These are phyloP conservation scores for Musca domestica DNA, from an alignment of 1,140 invertebrate genomes.

Conservation along the genomic window DNA sequence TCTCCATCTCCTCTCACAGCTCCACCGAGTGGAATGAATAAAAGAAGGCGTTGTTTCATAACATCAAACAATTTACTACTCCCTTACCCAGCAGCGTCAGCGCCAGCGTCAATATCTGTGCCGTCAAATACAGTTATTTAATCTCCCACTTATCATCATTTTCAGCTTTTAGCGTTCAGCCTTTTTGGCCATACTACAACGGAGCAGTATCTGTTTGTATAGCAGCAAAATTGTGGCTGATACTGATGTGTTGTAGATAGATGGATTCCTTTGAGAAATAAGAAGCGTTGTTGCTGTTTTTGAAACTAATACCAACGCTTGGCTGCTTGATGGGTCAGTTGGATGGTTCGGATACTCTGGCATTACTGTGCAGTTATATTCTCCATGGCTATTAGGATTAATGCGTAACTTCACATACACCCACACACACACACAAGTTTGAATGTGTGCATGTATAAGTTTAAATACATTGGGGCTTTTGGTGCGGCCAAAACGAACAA, in stretches of 20 bases:
- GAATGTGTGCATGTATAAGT: too few relatives aligned
- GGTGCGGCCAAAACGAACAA: too few relatives aligned
- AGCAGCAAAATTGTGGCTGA: not conserved
- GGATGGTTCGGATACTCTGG: too few relatives aligned
- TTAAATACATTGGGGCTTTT: too few relatives aligned
- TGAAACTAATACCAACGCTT: not conserved
- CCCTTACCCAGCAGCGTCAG: not conserved
- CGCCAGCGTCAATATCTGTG: not conserved
- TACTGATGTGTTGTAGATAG: constrained; percentile 17
- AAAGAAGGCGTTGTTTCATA: constrained; percentile 10
- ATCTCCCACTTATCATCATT: constrained; percentile 20
- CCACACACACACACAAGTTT: too few relatives aligned
- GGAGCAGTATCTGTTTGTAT: too few relatives aligned
- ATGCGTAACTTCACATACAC: too few relatives aligned
- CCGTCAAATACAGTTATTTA: constrained; percentile 19
- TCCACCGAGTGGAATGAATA: not conserved
- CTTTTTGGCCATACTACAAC: not conserved
- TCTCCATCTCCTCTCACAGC: too few relatives aligned
- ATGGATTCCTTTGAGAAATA: not conserved
- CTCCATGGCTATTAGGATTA: too few relatives aligned
- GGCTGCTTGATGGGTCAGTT: too few relatives aligned
- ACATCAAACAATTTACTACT: constrained; percentile 6
- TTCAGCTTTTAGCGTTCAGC: constrained; percentile 10
- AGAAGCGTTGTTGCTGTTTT: constrained; percentile 1
- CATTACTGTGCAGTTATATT: too few relatives aligned